Evolutionary conservation across 2,113 vertebrate genomes (phyloP), one percentile per base, ranked within the genome.

Genomic region (Cygnus atratus): DNA sequence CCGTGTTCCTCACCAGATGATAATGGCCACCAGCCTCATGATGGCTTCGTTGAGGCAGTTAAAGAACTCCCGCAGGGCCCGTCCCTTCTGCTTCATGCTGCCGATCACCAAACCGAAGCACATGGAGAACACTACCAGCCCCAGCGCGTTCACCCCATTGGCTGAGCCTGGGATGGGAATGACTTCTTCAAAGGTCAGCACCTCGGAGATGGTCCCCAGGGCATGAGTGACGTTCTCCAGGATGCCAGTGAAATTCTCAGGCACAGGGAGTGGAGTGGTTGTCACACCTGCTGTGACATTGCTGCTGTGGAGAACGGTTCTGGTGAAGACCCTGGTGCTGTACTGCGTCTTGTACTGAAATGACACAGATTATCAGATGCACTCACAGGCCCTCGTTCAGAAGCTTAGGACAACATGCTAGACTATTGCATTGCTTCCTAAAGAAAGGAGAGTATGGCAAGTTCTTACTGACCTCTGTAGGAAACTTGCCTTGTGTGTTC

Each of bases 1-100:
- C 90, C 21, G 62, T 92, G 92, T 77, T 91, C 98, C 99, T 99
- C 96, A 99, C 99, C 99, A 99, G 97, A 99, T 99, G 94, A 99
- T 99, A 95, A 99, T 98, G 95, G 99, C 98, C 96, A 99, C 99
- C 96, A 99, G 98, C 94, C 98, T 98, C 99, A 99, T 99, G 97
- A 99, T 99, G 95, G 99, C 99, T 97, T 99, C 99, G 90, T 99
- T 99, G 97, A 99, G 98, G 96, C 99, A 98, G 97, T 99, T 98
- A 74, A 99, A 99, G 97, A 99, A 99, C 91, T 99, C 99, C 95
- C 98, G 98, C 82, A 99, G 98, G 68, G 98, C 98, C 72, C 98
- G 98, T 65, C 99, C 99, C 96, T 99, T 98, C 96, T 99, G 98
- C 95, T 99, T 99, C 99, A 99, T 99, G 97, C 98, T 99, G 31